Percentiles rank a stretch among this genome's conserved stretches.
Conservation (phyloP, 1,140 invertebrate genomes). For the Dendrolimus kikuchii region DNA sequence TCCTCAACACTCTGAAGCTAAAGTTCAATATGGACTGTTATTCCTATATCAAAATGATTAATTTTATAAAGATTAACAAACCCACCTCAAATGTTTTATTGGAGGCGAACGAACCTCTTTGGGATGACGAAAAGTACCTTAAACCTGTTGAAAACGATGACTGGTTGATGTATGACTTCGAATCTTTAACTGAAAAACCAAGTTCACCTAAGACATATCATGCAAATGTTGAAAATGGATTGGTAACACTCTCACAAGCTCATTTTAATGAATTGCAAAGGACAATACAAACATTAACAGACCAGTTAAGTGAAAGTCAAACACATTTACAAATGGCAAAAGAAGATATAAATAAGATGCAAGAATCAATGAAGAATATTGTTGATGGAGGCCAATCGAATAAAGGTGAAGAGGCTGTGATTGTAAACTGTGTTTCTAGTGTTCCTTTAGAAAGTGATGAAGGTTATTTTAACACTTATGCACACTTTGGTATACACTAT, state of each 20-base stretch:
- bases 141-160: constrained; percentile 86
- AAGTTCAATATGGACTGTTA: constrained; percentile 87
- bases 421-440: constrained; percentile 61
- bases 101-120: constrained; percentile 68
- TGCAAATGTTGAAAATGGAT: constrained; percentile 75
- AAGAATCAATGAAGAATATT: constrained; percentile 75
- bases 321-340: constrained; percentile 73
- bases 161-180: constrained; percentile 85
- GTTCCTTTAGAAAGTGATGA: constrained; percentile 76
- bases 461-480: constrained; percentile 96
- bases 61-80: constrained; percentile 84
- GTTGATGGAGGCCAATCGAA: constrained; percentile 54
- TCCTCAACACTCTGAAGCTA: constrained; percentile 77
- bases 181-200: constrained; percentile 45
- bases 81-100: constrained; percentile 73
- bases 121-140: constrained; percentile 86
- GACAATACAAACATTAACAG: constrained; percentile 73
- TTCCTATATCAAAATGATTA: constrained; percentile 90
- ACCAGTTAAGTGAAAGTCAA: constrained; percentile 72
- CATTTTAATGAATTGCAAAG: constrained; percentile 77
- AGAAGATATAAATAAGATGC: constrained; percentile 78
- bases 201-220: constrained; percentile 61
- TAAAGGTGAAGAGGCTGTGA: constrained; percentile 33
- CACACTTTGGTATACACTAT: constrained; percentile 98
- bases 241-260: constrained; percentile 75